A percentile compares a stretch with the other conserved stretches of the same genome.
Conservation (phyloP, 2,888 invertebrate genomes). For the Geophilus truncorum region DNA sequence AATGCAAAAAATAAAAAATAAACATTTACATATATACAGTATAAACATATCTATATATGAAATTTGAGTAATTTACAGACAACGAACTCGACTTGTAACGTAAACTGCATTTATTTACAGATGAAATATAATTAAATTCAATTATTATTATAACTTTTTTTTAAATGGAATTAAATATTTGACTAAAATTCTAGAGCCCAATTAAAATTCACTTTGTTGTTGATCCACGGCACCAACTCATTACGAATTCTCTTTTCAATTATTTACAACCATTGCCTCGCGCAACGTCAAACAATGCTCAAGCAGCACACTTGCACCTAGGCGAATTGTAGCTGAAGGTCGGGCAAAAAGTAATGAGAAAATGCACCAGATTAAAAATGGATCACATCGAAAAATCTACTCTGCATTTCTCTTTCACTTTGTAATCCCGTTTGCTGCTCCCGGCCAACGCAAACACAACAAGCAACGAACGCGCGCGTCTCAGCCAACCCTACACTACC, state of each 20-base stretch:
- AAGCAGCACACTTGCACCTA: too few relatives aligned
- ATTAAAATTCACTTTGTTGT: not conserved
- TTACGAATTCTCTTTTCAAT: not conserved
- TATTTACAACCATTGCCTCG: not conserved
- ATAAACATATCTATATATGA: too few relatives aligned
- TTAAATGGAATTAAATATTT: too few relatives aligned
- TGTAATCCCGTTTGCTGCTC: constrained; percentile 16
- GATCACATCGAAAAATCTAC: constrained; percentile 3
- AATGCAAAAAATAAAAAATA: not conserved
- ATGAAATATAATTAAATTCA: too few relatives aligned
- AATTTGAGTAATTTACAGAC: too few relatives aligned
- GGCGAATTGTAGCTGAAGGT: not conserved
- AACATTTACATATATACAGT: too few relatives aligned
- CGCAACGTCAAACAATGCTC: not conserved
- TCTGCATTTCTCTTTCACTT: constrained; percentile 1
- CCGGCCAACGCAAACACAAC: constrained; percentile 15
- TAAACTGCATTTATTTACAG: too few relatives aligned
- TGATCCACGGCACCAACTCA: not conserved
- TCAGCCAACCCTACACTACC: not conserved
- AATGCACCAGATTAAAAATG: constrained; percentile 4
- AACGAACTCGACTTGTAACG: too few relatives aligned
- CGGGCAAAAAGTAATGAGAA: not conserved
- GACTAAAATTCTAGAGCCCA: not conserved
- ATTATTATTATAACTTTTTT: too few relatives aligned
- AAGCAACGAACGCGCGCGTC: not conserved